These are phyloP conservation scores for Hofmannophila pseudospretella DNA, from an alignment of 2,888 invertebrate genomes.

Conservation along the genomic window DNA sequence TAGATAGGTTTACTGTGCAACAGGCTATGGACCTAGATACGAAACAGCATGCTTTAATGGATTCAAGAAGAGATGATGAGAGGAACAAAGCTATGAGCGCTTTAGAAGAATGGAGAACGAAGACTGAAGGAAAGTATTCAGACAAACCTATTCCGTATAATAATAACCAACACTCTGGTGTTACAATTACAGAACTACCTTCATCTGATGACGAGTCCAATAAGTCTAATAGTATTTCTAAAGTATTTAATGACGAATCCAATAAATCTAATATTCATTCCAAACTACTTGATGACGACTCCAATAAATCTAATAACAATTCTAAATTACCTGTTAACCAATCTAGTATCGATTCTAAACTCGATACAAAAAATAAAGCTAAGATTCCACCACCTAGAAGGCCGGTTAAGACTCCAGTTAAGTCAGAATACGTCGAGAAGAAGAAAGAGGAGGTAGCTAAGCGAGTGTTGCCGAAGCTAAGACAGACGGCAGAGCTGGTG, in stretches of 20 bases:
- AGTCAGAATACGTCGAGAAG: conserved; percentile 53
- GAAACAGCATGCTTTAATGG: conserved; percentile 79
- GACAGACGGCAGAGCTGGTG: conserved; percentile 77
- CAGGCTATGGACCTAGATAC: conserved; percentile 68
- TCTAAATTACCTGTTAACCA: too few species aligned
- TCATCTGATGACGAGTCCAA: conserved; percentile 8
- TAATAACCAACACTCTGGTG: too few species aligned
- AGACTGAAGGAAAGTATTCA: conserved; percentile 20
- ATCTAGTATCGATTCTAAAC: background rate
- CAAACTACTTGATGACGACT: too few species aligned
- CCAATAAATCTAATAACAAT: too few species aligned
- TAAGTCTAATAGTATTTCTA: too few species aligned
- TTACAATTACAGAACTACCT: conserved; percentile 12
- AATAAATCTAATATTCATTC: too few species aligned
- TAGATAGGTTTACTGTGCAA: conserved; percentile 75
- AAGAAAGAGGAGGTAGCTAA: conserved; percentile 50
- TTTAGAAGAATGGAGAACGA: conserved; percentile 78
- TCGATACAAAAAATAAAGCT: conserved; percentile 22
- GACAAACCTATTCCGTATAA: background rate
- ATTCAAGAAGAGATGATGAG: conserved; percentile 79
- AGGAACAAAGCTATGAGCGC: conserved; percentile 81
- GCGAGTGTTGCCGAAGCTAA: conserved; percentile 72
- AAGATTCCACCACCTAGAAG: conserved; percentile 19
- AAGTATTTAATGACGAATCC: too few species aligned
- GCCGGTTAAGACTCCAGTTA: conserved; percentile 35